A percentile compares a stretch with the other conserved stretches of the same genome.
phyloP scores from a whole-genome alignment of 53 echinoderm and acorn worm genomes.

The Paelopatides confundens region DNA sequence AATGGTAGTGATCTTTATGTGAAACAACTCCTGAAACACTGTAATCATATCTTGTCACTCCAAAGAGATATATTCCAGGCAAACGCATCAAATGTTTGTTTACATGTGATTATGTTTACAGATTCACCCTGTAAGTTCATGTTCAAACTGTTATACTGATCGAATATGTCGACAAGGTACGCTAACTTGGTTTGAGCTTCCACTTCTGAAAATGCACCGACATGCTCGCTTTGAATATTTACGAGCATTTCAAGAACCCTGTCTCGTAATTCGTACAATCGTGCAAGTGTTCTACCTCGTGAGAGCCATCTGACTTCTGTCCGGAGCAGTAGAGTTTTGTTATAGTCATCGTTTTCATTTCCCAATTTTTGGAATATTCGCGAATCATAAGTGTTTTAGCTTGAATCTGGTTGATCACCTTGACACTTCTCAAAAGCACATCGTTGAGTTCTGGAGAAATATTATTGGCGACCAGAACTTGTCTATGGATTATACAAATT shows the following conservation, averaged over 20 bases:
- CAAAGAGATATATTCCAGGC: not conserved
- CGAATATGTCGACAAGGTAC: slow-evolving; percentile 11
- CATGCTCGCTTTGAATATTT: not conserved
- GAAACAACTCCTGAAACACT: slow-evolving; percentile 14
- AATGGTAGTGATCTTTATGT: not conserved
- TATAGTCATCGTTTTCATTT: not conserved
- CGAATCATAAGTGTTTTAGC: not conserved
- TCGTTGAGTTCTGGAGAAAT: slow-evolving; percentile 4
- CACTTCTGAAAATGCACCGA: not conserved
- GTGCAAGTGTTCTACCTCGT: not conserved
- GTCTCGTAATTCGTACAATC: not conserved
- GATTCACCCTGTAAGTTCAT: slow-evolving; percentile 1
- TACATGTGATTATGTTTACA: not conserved
- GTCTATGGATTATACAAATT: not conserved
- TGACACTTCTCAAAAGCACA: slow-evolving; percentile 5
- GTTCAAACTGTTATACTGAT: slow-evolving; percentile 13
- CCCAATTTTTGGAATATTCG: not conserved
- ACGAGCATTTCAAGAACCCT: slow-evolving; percentile 10
- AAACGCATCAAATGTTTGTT: not conserved
- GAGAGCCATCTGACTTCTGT: slow-evolving; percentile 2
- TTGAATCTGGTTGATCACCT: slow-evolving; percentile 5
- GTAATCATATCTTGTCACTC: not conserved
- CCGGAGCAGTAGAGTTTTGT: slow-evolving; percentile 2
- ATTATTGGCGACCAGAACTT: slow-evolving; percentile 4
- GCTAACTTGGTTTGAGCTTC: slow-evolving; percentile 14